Evolutionary conservation across 1,140 invertebrate genomes (phyloP), one percentile per base, ranked within the genome.

Genomic region (Gryllus bimaculatus): DNA sequence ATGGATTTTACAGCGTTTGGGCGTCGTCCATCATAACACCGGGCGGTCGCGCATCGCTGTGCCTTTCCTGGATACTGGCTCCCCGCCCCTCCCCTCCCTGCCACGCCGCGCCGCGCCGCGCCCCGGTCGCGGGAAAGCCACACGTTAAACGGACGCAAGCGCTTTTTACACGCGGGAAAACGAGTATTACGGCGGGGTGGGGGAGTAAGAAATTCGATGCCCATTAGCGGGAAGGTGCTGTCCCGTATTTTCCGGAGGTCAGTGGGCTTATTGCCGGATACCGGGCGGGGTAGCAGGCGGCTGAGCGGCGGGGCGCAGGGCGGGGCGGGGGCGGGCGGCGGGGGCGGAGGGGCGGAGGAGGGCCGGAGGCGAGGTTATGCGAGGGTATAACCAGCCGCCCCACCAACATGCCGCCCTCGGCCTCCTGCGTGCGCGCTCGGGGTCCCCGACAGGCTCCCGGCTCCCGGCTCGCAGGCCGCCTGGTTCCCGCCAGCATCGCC

Each of bases 201-300:
- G 54, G 54, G 54, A 66, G 54, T 66, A 66, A 66, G n/a, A 66
- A 66, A 66, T 66, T 66, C 54, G n/a, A 66, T 66, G 2, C 54
- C 54, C 54, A 66, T 66, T 66, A 66, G n/a, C 54, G 54, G 54
- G 54, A 66, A 66, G 54, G n/a, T n/a, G n/a, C n/a, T 66, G 54
- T 2, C 7, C 54, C 54, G 54, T 3, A n/a, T n/a, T 66, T 66
- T 66, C 54, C 54, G 54, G 54, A 66, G n/a, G 54, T 66, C 54
- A 66, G 54, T 66, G n/a, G n/a, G 54, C 54, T 10, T 66, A n/a
- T 66, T 66, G 54, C 18, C 54, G 54, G n/a, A 66, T 66, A 66
- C 10, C 54, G 54, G 2, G n/a, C n/a, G n/a, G 54, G 54, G 54
- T 66, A 66, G n/a, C n/a, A 66, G 2, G 54, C 54, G n/a, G n/a